These are phyloP conservation scores for Melanotaenia boesemani DNA, from an alignment of 2,797 vertebrate genomes.

Conservation along the genomic window DNA sequence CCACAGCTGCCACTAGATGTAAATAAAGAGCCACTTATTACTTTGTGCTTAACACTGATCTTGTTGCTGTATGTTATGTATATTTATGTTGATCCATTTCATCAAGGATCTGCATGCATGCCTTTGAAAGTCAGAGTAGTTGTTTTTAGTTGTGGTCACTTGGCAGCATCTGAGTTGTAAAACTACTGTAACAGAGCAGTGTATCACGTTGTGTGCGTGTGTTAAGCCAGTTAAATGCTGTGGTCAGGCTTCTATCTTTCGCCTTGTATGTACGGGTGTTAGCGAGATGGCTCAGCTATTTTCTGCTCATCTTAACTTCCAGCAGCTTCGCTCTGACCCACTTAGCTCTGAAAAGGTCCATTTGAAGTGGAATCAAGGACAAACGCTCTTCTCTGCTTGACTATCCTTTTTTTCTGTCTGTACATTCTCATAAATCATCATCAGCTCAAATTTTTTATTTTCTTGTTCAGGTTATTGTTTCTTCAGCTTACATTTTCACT, in stretches of 20 bases:
- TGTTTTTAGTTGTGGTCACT: neutral
- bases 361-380: conserved; percentile 46
- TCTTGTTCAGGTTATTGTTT: neutral
- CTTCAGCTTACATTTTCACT: neutral
- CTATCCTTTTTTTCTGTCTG: neutral
- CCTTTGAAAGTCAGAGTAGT: neutral
- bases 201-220: neutral
- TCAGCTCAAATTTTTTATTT: neutral
- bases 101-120: neutral
- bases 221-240: neutral
- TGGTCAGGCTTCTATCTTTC: conserved; percentile 5
- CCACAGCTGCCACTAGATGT: conserved; percentile 50
- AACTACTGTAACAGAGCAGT: neutral
- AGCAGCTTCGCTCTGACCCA: conserved; percentile 69
- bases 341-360: conserved; percentile 52
- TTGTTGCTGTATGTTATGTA: no score
- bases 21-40: conserved; percentile 28
- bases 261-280: neutral
- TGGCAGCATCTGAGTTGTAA: neutral
- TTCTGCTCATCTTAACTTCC: conserved; percentile 50
- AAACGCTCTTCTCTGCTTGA: conserved; percentile 5
- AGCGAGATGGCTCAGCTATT: conserved; percentile 50
- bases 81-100: no score
- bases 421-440: neutral
- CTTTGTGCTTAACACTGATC: neutral